These are phyloP conservation scores for Tenualosa thibaudeaui DNA, from an alignment of 2,797 vertebrate species.

Conservation along the genomic window DNA sequence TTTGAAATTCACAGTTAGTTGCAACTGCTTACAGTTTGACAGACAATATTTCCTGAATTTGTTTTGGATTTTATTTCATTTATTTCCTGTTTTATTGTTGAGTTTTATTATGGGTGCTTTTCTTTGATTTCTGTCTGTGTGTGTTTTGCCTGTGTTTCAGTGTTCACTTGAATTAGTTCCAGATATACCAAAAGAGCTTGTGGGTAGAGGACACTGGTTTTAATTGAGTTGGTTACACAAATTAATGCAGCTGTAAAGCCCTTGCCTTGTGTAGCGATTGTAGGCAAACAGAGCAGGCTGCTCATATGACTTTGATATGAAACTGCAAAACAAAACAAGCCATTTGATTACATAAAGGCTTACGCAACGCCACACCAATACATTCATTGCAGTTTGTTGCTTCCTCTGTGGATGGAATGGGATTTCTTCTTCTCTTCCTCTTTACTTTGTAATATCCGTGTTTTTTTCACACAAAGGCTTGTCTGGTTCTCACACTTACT, in stretches of 20 bases:
- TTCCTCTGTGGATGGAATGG: neutral
- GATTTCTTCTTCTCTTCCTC: neutral
- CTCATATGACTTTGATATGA: conserved; percentile 28
- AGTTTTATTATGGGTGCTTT: conserved; percentile 29
- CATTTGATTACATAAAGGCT: conserved; percentile 52
- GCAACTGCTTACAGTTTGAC: neutral
- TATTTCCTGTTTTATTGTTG: neutral
- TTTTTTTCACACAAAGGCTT: neutral
- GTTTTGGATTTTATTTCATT: conserved; percentile 28
- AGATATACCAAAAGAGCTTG: conserved; percentile 25
- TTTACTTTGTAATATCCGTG: neutral
- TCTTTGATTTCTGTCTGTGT: conserved; percentile 18
- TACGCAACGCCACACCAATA: conserved; percentile 48
- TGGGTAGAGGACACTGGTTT: conserved; percentile 31
- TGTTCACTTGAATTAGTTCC: conserved; percentile 29
- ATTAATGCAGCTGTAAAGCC: conserved; percentile 32
- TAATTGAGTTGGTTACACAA: conserved; percentile 47
- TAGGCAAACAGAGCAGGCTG: conserved; percentile 29
- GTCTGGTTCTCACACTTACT: neutral
- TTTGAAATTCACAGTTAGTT: neutral
- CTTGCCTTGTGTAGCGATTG: conserved; percentile 36
- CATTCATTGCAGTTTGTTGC: neutral
- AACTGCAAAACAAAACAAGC: conserved; percentile 41
- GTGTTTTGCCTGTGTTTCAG: conserved; percentile 32
- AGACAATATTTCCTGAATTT: neutral